Conservation (phyloP, 2,797 vertebrate species). For the Lindbergichthys nudifrons region DNA sequence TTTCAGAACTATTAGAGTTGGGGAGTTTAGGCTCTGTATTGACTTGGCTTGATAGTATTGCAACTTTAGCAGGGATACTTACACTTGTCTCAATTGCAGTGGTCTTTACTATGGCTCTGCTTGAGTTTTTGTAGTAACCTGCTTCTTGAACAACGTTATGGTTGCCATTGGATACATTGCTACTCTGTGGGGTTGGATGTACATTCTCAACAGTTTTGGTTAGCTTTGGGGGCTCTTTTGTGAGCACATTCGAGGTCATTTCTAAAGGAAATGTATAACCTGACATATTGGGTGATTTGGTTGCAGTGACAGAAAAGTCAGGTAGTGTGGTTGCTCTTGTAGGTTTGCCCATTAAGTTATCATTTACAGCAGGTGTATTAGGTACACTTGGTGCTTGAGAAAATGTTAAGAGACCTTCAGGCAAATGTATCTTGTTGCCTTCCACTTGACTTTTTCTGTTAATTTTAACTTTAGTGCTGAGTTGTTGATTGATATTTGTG, state of each 20-base stretch:
- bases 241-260: not conserved
- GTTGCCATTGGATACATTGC: constrained; percentile 7
- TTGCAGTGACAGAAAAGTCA: not conserved
- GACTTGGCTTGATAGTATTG: not conserved
- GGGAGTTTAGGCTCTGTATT: constrained; percentile 11
- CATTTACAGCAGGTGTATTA: constrained; percentile 24
- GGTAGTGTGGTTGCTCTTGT: constrained; percentile 27
- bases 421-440: constrained; percentile 23
- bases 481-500: constrained; percentile 25
- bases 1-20: constrained; percentile 4
- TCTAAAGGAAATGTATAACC: constrained; percentile 14
- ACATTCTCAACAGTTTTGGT: constrained; percentile 11
- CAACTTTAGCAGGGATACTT: constrained; percentile 26
- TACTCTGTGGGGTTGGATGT: constrained; percentile 1
- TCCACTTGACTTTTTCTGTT: constrained; percentile 22
- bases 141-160: constrained; percentile 26
- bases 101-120: constrained; percentile 1
- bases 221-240: constrained; percentile 20
- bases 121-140: constrained; percentile 23
- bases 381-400: constrained; percentile 14
- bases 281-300: constrained; percentile 30
- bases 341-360: constrained; percentile 6
- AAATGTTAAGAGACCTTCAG: not conserved
- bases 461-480: constrained; percentile 12
- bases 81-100: constrained; percentile 5